Evolutionary conservation across 2,888 invertebrate genomes (phyloP).

Genomic region (Philopedon plagiatum): DNA sequence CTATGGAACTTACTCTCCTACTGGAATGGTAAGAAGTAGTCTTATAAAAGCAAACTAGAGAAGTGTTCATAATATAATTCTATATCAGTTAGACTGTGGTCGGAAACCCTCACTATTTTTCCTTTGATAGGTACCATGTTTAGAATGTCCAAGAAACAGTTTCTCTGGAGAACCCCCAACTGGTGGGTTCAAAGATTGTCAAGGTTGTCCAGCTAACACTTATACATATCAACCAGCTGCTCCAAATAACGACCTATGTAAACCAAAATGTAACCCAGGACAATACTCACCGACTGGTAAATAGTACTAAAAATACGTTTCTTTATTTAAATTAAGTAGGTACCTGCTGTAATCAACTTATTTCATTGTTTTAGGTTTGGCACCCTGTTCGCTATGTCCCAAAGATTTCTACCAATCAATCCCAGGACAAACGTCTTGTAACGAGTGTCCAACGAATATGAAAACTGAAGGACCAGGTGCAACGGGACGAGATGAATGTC

Average conservation of each 20-base stretch:
- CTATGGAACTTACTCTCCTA: slow-evolving; percentile 95
- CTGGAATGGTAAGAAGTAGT: slow-evolving; percentile 77
- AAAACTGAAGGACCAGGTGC: slow-evolving; percentile 87
- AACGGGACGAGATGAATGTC: slow-evolving; percentile 87
- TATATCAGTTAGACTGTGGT: too few species aligned
- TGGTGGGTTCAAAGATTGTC: slow-evolving; percentile 94
- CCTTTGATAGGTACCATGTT: slow-evolving; percentile 77
- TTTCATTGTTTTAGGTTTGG: slow-evolving; percentile 73
- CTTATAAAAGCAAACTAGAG: not conserved
- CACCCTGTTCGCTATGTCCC: slow-evolving; percentile 95
- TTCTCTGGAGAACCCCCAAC: slow-evolving; percentile 90
- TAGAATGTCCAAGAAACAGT: slow-evolving; percentile 94
- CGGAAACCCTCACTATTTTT: too few species aligned
- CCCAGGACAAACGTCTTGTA: slow-evolving; percentile 87
- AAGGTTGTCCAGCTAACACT: slow-evolving; percentile 90
- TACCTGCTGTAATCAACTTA: too few species aligned
- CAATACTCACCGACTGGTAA: slow-evolving; percentile 88
- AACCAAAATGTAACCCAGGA: slow-evolving; percentile 91
- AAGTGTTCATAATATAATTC: too few species aligned
- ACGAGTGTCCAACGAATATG: slow-evolving; percentile 93
- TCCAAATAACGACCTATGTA: slow-evolving; percentile 84
- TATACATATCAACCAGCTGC: slow-evolving; percentile 95
- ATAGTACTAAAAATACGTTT: too few species aligned
- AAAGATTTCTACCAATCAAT: slow-evolving; percentile 91
- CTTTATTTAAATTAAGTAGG: too few species aligned